These are phyloP conservation scores for Hemicrepidius hirtus DNA, from an alignment of 2,888 invertebrate genomes.

Conservation along the genomic window DNA sequence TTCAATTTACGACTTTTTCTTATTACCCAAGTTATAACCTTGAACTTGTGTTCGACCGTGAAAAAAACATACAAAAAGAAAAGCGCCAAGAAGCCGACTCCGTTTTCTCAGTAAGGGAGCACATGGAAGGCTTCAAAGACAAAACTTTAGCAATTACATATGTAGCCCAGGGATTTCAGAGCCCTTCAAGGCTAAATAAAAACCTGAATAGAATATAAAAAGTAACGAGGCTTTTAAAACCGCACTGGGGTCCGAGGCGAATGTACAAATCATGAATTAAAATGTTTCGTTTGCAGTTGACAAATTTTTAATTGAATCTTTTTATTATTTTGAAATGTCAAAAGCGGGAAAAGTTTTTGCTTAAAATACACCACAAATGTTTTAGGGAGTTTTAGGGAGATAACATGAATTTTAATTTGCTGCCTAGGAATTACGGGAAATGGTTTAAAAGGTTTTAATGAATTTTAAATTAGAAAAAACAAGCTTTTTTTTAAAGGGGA, in stretches of 20 bases:
- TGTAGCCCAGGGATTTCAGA: slow-evolving; percentile 21
- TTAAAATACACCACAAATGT: no score
- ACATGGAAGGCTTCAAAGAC: slow-evolving; percentile 27
- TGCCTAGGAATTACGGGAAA: no score
- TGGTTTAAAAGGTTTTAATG: no score
- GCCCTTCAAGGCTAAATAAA: slow-evolving; percentile 2
- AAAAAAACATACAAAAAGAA: slow-evolving; percentile 16
- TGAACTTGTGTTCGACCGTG: slow-evolving; percentile 42
- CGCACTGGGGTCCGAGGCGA: neutral
- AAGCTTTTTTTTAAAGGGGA: no score
- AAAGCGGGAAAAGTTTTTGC: no score
- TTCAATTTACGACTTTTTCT: slow-evolving; percentile 36
- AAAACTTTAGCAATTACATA: slow-evolving; percentile 25
- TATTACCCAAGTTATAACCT: slow-evolving; percentile 30
- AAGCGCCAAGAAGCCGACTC: neutral
- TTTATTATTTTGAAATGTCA: no score
- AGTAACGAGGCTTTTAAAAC: neutral
- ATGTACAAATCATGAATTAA: neutral
- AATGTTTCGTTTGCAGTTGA: no score
- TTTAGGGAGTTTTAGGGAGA: no score
- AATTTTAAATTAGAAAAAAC: no score
- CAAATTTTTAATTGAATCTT: no score
- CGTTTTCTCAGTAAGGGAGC: neutral
- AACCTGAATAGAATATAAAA: neutral
- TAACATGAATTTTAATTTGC: no score